Conservation (phyloP, 2,797 vertebrate genomes). For the Serranus cabrilla region DNA sequence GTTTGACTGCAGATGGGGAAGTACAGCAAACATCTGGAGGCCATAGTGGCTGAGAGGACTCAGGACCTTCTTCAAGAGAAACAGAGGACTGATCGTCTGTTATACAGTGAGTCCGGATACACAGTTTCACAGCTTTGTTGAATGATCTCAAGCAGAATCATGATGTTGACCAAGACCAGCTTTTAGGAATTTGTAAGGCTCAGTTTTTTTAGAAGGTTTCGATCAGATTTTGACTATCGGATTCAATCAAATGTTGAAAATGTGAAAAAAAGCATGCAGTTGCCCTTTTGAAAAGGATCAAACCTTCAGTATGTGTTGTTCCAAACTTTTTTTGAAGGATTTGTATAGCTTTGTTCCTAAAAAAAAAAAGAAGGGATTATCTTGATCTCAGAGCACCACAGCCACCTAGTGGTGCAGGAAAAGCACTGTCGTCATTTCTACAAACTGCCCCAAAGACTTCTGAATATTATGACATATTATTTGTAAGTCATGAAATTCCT, state of each 20-base stretch:
- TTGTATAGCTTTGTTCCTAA: too few species aligned
- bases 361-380: too few species aligned
- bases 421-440: neutral
- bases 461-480: neutral
- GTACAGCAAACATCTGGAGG: conserved; percentile 88
- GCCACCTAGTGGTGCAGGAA: conserved; percentile 64
- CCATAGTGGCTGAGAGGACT: conserved; percentile 86
- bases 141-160: neutral
- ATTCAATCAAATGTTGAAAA: too few species aligned
- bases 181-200: neutral
- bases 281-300: too few species aligned
- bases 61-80: conserved; percentile 88
- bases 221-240: too few species aligned
- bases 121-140: neutral
- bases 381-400: neutral
- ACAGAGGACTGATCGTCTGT: conserved; percentile 86
- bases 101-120: conserved; percentile 83
- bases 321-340: too few species aligned
- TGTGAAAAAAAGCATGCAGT: too few species aligned
- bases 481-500: conserved; percentile 1
- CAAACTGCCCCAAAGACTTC: neutral
- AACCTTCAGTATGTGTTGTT: too few species aligned
- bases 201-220: too few species aligned
- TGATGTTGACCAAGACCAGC: neutral
- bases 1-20: conserved; percentile 85